Base-by-base conservation (phyloP, 2,888 invertebrate species). In the Cryptus viduatorius region DNA sequence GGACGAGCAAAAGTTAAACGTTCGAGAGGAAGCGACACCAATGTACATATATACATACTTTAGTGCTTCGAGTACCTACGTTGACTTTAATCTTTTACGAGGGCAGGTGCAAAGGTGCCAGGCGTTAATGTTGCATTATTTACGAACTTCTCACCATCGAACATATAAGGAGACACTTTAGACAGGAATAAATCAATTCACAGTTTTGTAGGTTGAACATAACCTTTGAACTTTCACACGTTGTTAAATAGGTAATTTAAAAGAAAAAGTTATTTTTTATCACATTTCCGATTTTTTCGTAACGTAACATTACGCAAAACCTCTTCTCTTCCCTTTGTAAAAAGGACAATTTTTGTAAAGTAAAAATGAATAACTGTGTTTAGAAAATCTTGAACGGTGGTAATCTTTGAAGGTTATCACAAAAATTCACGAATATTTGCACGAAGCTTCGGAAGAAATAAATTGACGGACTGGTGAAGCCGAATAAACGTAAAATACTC, bases 1-100 rank as follows among this genome's bases (percentile, higher is more conserved):
- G 87, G 89, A 87, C 87, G 64, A 48, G 37, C 64, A 29, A n/a
- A 59, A 61, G 53, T 24, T 19, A 65, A 76, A 64, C 53, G 14
- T 10, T 19, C n/a, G 64, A 16, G 50, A 37, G 76, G 19, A 61
- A 75, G 19, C 64, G 19, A 46, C 59, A 19, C n/a, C 31, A n/a
- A n/a, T 1, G 56, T 56, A 24, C 5, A 29, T 14, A 61, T 37
- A 37, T 37, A 14, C 14, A 7, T 29, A 61, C 29, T 61, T 24
- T 29, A 31, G 10, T 56, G 12, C 29, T 29, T 29, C 29, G 61
- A 31, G n/a, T n/a, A 14, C 12, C 61, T 31, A 31, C 61, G 31
- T 12, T 29, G 61, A 31, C n/a, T 31, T 61, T 61, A 31, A 31
- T 14, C 31, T 29, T 61, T 61, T 29, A 7, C 14, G 14, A 31